Evolutionary conservation across 2,113 vertebrate genomes (phyloP).

Genomic region (Oxyruncus cristatus): DNA sequence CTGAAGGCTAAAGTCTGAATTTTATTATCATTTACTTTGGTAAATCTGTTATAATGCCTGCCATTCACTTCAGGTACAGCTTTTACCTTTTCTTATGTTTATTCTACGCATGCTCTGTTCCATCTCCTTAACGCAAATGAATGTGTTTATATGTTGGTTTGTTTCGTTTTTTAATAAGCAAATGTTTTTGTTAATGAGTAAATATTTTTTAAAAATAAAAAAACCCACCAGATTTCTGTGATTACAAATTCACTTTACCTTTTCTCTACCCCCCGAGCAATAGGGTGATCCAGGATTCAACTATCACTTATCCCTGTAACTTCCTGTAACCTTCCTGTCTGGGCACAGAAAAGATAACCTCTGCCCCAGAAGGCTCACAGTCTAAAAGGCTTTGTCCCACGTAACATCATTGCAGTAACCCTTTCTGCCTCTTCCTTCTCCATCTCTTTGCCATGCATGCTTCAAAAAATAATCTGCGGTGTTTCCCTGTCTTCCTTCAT

Average conservation of each 20-base stretch:
- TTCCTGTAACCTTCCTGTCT: conserved; percentile 62
- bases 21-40: neutral
- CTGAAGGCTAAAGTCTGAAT: neutral
- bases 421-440: neutral
- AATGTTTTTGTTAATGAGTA: neutral
- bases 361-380: neutral
- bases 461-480: neutral
- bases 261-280: conserved; percentile 7
- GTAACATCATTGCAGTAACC: neutral
- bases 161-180: neutral
- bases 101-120: neutral
- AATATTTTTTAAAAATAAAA: neutral
- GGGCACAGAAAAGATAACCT: conserved; percentile 53
- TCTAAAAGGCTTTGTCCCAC: neutral
- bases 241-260: neutral
- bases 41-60: neutral
- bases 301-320: conserved; percentile 39
- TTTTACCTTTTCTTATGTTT: neutral
- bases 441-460: neutral
- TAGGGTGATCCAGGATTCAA: neutral
- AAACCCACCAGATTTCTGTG: neutral
- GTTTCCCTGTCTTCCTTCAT: neutral
- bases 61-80: neutral
- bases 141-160: neutral
- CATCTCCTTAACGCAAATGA: neutral